phyloP scores from a whole-genome alignment of 2,113 vertebrate genomes.

The Callocephalon fimbriatum region DNA sequence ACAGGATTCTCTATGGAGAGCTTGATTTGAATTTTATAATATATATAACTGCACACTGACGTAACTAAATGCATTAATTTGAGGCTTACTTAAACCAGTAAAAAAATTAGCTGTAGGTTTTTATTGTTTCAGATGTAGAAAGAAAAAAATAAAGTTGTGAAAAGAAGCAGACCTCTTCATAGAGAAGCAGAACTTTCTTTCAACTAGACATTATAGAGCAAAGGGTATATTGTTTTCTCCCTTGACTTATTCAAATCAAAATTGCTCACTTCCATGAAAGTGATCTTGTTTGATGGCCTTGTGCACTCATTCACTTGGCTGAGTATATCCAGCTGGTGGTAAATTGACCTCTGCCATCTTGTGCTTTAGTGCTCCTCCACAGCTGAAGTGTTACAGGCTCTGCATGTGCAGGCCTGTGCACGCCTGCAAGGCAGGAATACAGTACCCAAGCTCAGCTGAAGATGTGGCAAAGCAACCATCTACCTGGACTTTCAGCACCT shows the following conservation, averaged over 20 bases:
- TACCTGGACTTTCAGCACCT: neutral
- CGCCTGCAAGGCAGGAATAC: neutral
- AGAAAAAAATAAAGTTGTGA: neutral
- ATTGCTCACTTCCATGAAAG: neutral
- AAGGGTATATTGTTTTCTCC: neutral
- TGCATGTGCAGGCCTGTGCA: accelerated
- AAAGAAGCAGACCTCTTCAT: neutral
- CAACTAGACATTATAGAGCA: neutral
- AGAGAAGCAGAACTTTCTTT: neutral
- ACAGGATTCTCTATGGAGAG: neutral
- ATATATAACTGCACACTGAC: neutral
- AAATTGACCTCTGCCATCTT: neutral
- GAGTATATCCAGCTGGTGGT: neutral
- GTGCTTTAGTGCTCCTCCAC: neutral
- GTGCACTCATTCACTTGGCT: accelerated
- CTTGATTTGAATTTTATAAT: neutral
- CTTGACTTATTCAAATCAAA: neutral
- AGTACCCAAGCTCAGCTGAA: neutral
- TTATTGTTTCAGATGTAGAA: neutral
- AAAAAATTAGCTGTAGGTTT: neutral
- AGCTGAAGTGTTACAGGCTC: neutral
- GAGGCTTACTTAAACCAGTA: neutral
- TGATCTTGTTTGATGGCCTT: neutral
- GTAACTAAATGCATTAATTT: neutral
- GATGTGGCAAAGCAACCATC: neutral